Percentiles rank a stretch among this genome's conserved stretches.
These are phyloP conservation scores for Dipus sagitta DNA, from an alignment of 2,797 vertebrate genomes.

Conservation along the genomic window DNA sequence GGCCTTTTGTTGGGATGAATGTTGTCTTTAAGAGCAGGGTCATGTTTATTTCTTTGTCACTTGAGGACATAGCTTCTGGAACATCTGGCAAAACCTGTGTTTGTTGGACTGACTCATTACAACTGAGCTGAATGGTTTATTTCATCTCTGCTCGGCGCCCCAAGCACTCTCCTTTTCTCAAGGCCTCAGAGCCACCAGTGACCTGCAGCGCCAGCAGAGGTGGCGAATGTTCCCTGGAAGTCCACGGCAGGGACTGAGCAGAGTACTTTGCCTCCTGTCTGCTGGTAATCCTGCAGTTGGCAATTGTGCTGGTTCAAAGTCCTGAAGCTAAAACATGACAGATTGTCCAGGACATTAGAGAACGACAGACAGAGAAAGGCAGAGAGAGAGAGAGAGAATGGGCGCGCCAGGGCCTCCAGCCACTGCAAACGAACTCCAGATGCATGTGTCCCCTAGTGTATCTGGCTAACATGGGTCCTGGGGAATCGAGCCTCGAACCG, in stretches of 20 bases:
- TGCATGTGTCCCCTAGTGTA: no score
- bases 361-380: no score
- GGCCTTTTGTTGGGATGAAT: conserved; percentile 19
- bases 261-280: neutral
- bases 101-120: conserved; percentile 43
- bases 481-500: no score
- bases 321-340: conserved; percentile 11
- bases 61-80: conserved; percentile 16
- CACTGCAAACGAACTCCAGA: no score
- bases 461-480: no score
- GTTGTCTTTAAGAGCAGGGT: neutral
- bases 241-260: neutral
- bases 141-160: neutral
- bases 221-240: neutral
- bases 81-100: neutral
- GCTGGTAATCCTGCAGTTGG: neutral
- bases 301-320: conserved; percentile 26
- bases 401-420: no score
- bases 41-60: neutral
- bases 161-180: neutral
- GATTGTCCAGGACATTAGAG: neutral
- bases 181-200: neutral
- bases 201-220: neutral
- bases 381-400: no score
- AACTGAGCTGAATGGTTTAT: neutral